Conservation (phyloP, 2,113 vertebrate species). For the Laterallus jamaicensis region DNA sequence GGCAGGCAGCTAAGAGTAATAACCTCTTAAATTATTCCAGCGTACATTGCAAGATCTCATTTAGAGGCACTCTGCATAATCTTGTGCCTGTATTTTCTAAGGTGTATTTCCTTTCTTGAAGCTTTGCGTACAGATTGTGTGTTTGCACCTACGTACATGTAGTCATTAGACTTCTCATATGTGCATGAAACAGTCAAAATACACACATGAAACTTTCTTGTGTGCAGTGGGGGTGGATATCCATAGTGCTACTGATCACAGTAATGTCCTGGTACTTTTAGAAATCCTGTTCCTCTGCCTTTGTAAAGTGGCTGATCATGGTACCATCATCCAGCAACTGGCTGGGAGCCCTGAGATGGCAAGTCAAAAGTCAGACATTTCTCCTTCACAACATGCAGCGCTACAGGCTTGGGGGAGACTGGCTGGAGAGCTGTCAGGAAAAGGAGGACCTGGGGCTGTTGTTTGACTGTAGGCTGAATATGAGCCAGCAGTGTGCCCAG, state of each 20-base stretch:
- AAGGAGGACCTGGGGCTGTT: no score
- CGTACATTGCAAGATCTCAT: background rate
- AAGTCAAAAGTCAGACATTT: background rate
- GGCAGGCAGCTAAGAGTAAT: conserved; percentile 32
- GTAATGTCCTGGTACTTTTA: background rate
- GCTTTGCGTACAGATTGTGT: background rate
- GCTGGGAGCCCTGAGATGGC: background rate
- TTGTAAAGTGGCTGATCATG: background rate
- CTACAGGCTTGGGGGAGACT: background rate
- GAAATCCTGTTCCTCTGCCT: background rate
- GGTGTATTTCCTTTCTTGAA: background rate
- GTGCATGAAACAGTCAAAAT: background rate
- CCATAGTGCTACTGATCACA: background rate
- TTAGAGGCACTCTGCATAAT: background rate
- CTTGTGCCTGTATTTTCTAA: background rate
- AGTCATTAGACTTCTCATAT: background rate
- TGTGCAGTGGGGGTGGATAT: background rate
- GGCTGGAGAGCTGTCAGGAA: no score
- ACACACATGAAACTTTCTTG: background rate
- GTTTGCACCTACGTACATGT: background rate
- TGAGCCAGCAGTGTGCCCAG: no score
- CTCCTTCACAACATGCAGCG: background rate
- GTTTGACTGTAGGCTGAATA: no score
- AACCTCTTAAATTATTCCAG: conserved; percentile 32
- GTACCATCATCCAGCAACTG: background rate